These are phyloP conservation scores for Sus cebifrons DNA, from an alignment of 2,797 vertebrate genomes.

Conservation along the genomic window DNA sequence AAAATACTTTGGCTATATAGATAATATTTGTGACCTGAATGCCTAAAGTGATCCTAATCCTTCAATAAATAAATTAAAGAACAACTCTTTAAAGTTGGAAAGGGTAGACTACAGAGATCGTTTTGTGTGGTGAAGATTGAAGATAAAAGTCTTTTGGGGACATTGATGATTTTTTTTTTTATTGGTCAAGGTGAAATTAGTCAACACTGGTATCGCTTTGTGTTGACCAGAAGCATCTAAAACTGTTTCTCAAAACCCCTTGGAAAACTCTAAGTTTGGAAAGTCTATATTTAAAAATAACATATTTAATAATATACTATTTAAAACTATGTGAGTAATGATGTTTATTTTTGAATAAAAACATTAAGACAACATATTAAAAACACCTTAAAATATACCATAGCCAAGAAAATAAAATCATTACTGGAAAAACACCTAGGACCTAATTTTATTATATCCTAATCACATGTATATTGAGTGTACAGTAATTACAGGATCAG, in stretches of 20 bases:
- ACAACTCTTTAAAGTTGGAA: too few relatives aligned
- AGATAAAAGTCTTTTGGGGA: neutral
- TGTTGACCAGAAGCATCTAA: neutral
- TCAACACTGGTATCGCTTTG: neutral
- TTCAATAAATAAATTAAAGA: too few relatives aligned
- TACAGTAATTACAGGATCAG: neutral
- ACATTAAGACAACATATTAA: neutral
- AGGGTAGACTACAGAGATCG: too few relatives aligned
- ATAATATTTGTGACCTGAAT: neutral
- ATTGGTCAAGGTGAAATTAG: neutral
- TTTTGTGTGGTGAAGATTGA: neutral
- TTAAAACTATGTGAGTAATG: neutral
- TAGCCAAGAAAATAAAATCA: conserved; percentile 29
- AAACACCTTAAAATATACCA: conserved; percentile 1
- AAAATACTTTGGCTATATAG: neutral
- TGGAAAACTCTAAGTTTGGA: neutral
- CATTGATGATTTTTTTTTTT: neutral
- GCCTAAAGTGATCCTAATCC: neutral
- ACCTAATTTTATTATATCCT: neutral
- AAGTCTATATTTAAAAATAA: conserved; percentile 26
- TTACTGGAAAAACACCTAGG: neutral
- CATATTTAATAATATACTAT: neutral
- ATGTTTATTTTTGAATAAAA: conserved; percentile 33
- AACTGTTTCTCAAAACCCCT: conserved; percentile 21
- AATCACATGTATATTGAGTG: neutral